phyloP scores from a whole-genome alignment of 2,797 vertebrate genomes.

The Prionace glauca region DNA sequence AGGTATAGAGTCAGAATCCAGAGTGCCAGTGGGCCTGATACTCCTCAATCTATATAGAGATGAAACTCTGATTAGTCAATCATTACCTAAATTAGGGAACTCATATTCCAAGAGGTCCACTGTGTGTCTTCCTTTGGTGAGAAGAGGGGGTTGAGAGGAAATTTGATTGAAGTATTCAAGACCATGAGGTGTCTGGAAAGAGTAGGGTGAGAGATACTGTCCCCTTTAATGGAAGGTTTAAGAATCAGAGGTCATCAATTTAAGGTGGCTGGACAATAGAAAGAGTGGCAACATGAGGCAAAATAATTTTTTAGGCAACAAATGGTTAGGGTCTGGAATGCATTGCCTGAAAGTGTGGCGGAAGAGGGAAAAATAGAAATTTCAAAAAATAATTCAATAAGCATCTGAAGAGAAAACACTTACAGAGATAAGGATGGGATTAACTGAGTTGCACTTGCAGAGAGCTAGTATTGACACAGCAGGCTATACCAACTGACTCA shows the following conservation, averaged over 20 bases:
- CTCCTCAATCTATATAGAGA: no score
- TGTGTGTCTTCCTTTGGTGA: background rate
- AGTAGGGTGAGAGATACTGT: background rate
- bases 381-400: no score
- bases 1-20: no score
- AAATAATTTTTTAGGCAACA: background rate
- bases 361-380: background rate
- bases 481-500: no score
- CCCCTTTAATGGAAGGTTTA: background rate
- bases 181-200: background rate
- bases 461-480: no score
- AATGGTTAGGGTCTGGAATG: background rate
- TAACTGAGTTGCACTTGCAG: no score
- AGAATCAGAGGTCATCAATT: background rate
- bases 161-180: background rate
- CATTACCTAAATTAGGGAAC: no score
- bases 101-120: no score
- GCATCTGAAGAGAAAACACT: no score
- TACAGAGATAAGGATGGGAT: no score
- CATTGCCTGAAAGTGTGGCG: background rate
- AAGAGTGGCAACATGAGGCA: background rate
- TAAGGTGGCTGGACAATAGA: background rate
- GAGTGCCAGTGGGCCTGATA: no score
- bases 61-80: no score
- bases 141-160: background rate